Base-by-base conservation (phyloP, 2,797 vertebrate genomes). In the Onychomys torridus region DNA sequence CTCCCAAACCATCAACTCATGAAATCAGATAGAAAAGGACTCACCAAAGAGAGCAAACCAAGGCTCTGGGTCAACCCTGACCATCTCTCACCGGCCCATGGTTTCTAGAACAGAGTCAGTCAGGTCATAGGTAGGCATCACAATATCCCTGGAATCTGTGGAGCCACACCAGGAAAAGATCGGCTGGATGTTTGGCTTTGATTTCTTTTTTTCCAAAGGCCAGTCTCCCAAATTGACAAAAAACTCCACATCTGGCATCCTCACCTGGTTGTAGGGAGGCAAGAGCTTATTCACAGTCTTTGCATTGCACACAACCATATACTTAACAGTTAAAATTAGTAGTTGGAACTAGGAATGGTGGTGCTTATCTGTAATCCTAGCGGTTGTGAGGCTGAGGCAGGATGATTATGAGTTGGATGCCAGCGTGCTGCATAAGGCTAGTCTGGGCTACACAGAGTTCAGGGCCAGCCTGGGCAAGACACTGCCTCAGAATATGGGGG, bases 81-180 rank as follows among this genome's bases (percentile, higher is more conserved):
- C 69, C 61, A 10, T 84, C 96, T 89, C 99, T 99, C 99, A 99
- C 99, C 99, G 99, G 97, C 99, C 99, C 99, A 99, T 99, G 90
- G 99, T 99, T 98, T 99, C 99, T 76, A 99, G 98, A 84, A 99
- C 99, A 0, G 99, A 99, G 97, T 99, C 99, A 0, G 99, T 99
- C 98, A 99, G 98, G 98, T 99, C 99, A 0, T 99, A 99, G 5
- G 99, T 99, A 59, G 99, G 99, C 99, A 99, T 99, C 95, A 99
- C 99, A 0, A 99, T 99, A 93, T 99, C 99, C 97, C 98, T 99
- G 79, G 99, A 99, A n/a, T 99, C 99, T 65, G 98, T 99, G 52
- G 99, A 99, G 89, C 99, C 99, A 95, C 99, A 99, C 99, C 99
- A 99, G 0, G 99, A 99, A 97, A 99, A 99, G 97, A 99, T 99